Percentiles rank a stretch among this genome's conserved stretches.
Conservation (phyloP, 1,140 invertebrate genomes). For the Cepaea nemoralis region DNA sequence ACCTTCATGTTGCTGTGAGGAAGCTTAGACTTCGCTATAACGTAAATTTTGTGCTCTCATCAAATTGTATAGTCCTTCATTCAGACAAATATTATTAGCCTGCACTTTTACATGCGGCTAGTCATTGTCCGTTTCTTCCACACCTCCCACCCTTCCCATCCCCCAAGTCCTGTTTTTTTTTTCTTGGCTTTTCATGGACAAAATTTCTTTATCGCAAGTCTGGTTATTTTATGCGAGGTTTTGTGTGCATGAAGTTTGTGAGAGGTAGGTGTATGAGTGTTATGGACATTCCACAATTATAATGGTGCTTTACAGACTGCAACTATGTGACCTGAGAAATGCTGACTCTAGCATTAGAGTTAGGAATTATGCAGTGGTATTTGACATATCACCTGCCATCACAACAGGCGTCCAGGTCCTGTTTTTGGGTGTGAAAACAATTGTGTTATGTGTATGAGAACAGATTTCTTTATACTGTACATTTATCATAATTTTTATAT, state of each 20-base stretch:
- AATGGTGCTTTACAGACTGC: slow-evolving; percentile 6
- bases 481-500: slow-evolving; percentile 7
- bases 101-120: slow-evolving; percentile 33
- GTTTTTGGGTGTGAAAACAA: neutral
- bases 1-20: neutral
- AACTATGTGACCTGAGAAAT: neutral
- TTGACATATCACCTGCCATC: neutral
- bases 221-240: neutral
- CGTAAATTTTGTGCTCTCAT: slow-evolving; percentile 15
- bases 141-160: neutral
- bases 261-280: neutral
- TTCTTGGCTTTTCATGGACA: slow-evolving; percentile 12
- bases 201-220: slow-evolving; percentile 14
- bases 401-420: neutral
- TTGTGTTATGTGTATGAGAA: neutral
- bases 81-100: slow-evolving; percentile 18
- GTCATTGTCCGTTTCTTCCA: too few species aligned
- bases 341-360: too few species aligned
- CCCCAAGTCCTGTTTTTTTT: neutral
- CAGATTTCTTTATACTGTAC: slow-evolving; percentile 25
- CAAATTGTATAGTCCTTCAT: neutral
- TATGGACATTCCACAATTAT: slow-evolving; percentile 24
- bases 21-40: neutral
- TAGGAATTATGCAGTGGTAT: neutral
- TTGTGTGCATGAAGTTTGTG: neutral